Base-by-base conservation (phyloP, 2,888 invertebrate species). In the Apodemia duryi region DNA sequence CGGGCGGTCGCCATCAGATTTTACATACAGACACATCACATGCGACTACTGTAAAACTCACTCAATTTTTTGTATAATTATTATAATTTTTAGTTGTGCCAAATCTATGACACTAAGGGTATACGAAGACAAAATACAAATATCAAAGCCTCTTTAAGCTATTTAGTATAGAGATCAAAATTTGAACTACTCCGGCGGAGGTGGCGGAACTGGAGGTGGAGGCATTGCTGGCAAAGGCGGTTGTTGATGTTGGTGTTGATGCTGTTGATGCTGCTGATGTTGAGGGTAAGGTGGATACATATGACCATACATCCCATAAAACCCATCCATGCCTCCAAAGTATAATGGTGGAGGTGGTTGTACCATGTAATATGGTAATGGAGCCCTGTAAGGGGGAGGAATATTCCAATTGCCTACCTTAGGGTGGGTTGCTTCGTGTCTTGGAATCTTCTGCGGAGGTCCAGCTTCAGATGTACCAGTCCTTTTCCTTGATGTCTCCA, bases 131-230 rank as follows among this genome's bases (percentile, higher is more conserved):
- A 32, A 4, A 32, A 32, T n/a, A 49, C 46, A 49, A 49, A 57
- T 57, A 57, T 32, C 57, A 57, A 54, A 32, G 32, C 57, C 32
- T 57, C 57, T 29, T 57, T 57, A 29, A 29, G 32, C 57, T 57
- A 32, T 38, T n/a, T n/a, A 32, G 21, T 61, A n/a, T 35, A 64
- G n/a, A 38, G n/a, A 61, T 63, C 32, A 52, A 51, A 13, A 35
- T 35, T 41, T 51, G 11, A 32, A 46, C 66, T 66, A 85, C 68
- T 88, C 88, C 0, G 94, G 94, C 54, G 94, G 95, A 13, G 94
- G 94, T 32, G 94, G 95, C 7, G 94, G 94, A 64, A 91, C 88
- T 60, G 91, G 89, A 1, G 94, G 95, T 46, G 94, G 94, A 10
- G 94, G 94, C 72, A 92, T 93, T 65, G 85, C 83, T 5, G 94